These are phyloP conservation scores for Microtus pennsylvanicus DNA, from an alignment of 2,113 vertebrate genomes.

Conservation along the genomic window DNA sequence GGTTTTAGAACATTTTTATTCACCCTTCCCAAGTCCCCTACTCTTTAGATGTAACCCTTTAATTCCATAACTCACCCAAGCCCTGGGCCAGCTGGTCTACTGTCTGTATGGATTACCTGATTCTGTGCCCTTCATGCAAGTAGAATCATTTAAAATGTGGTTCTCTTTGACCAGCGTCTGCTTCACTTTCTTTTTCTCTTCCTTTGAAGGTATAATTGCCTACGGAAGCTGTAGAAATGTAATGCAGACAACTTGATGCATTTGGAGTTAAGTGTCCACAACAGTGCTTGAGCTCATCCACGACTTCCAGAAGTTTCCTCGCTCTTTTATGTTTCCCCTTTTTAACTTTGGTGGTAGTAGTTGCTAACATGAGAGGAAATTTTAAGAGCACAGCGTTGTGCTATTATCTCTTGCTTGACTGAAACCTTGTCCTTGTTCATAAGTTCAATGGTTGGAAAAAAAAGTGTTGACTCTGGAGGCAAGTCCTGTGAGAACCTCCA, in stretches of 20 bases:
- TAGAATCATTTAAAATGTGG: not conserved
- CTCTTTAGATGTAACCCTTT: too few relatives aligned
- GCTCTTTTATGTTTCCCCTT: not conserved
- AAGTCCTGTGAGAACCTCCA: accelerated
- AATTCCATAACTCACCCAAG: not conserved
- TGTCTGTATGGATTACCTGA: not conserved
- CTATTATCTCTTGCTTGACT: not conserved
- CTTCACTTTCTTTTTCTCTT: not conserved
- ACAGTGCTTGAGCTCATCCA: not conserved
- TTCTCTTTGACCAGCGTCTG: not conserved
- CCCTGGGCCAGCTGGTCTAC: not conserved
- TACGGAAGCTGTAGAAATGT: not conserved
- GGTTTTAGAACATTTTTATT: not conserved
- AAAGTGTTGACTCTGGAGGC: not conserved
- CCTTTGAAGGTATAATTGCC: not conserved
- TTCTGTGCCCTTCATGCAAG: not conserved
- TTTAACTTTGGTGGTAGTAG: not conserved
- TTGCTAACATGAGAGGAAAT: not conserved
- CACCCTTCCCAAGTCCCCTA: not conserved
- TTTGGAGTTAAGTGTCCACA: not conserved
- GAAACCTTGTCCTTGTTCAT: not conserved
- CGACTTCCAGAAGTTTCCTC: not conserved
- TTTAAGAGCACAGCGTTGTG: not conserved
- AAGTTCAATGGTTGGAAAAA: not conserved
- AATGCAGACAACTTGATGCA: not conserved